Conservation (phyloP, 1,140 invertebrate species). For the Gonioctena quinquepunctata region DNA sequence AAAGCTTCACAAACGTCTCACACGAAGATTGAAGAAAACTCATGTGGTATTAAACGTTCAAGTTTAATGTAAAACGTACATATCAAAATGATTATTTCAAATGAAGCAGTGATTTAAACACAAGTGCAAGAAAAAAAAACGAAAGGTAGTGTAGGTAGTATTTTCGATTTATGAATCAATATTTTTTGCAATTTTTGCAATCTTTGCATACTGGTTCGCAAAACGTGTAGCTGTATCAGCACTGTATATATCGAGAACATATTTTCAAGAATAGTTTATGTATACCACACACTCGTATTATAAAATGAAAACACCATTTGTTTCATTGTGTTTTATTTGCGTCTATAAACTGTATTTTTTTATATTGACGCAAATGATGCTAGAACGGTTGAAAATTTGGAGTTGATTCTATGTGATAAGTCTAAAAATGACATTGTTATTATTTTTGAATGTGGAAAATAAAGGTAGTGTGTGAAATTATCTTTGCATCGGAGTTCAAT, state of each 20-base stretch:
- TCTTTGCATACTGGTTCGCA: constrained; percentile 37
- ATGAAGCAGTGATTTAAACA: constrained; percentile 21
- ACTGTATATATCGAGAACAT: constrained; percentile 36
- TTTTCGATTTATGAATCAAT: constrained; percentile 10
- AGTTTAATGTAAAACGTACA: constrained; percentile 22
- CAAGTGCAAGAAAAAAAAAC: not conserved
- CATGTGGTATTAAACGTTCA: not conserved
- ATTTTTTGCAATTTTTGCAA: constrained; percentile 29
- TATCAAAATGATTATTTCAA: constrained; percentile 24
- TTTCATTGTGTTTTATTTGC: too few species aligned
- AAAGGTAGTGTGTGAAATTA: too few species aligned
- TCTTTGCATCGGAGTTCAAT: too few species aligned
- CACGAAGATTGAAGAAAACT: constrained; percentile 4
- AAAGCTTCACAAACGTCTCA: constrained; percentile 60
- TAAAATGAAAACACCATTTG: too few species aligned
- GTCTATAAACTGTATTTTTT: too few species aligned
- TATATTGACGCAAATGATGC: too few species aligned
- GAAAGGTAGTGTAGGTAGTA: not conserved
- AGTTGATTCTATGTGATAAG: not conserved
- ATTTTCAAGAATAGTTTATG: constrained; percentile 28
- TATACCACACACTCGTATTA: constrained; percentile 17
- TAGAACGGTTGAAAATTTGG: not conserved
- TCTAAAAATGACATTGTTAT: not conserved
- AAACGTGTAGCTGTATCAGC: constrained; percentile 44
- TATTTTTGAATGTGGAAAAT: not conserved